Percentiles rank a stretch among this genome's conserved stretches.
Evolutionary conservation across 2,888 invertebrate genomes (phyloP).

Genomic region (Monochamus alternatus): DNA sequence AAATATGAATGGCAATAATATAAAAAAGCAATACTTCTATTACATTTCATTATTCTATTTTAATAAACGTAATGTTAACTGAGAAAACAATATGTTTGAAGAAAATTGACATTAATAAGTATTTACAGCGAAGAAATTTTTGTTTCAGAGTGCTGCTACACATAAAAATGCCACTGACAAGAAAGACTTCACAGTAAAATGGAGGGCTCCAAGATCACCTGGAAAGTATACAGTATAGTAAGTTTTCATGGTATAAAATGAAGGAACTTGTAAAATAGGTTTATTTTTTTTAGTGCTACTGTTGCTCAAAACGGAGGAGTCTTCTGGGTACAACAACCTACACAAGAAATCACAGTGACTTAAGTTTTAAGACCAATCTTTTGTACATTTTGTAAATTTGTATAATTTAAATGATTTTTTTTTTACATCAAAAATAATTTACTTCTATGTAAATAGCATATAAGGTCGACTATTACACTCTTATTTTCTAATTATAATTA

Average conservation of each 20-base stretch:
- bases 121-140: background rate
- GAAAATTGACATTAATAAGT: too few relatives aligned
- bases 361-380: slow-evolving; percentile 43
- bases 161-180: slow-evolving; percentile 79
- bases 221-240: slow-evolving; percentile 79
- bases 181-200: slow-evolving; percentile 74
- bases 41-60: background rate
- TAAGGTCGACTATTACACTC: too few relatives aligned
- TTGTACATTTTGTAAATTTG: slow-evolving; percentile 15
- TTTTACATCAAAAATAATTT: background rate
- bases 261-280: background rate
- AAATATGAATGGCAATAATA: background rate
- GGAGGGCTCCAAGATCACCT: slow-evolving; percentile 78
- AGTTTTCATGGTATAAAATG: slow-evolving; percentile 56
- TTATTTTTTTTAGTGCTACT: slow-evolving; percentile 75
- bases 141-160: slow-evolving; percentile 78
- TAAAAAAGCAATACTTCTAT: background rate
- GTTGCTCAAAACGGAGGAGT: slow-evolving; percentile 80
- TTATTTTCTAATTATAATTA: too few relatives aligned
- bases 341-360: slow-evolving; percentile 75
- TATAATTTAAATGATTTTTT: background rate
- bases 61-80: too few relatives aligned
- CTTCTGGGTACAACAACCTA: slow-evolving; percentile 82
- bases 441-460: background rate
- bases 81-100: too few relatives aligned